These are phyloP conservation scores for Halichondria panicea DNA, from an alignment of 37 sponge, comb jelly and placozoan genomes.

Conservation along the genomic window DNA sequence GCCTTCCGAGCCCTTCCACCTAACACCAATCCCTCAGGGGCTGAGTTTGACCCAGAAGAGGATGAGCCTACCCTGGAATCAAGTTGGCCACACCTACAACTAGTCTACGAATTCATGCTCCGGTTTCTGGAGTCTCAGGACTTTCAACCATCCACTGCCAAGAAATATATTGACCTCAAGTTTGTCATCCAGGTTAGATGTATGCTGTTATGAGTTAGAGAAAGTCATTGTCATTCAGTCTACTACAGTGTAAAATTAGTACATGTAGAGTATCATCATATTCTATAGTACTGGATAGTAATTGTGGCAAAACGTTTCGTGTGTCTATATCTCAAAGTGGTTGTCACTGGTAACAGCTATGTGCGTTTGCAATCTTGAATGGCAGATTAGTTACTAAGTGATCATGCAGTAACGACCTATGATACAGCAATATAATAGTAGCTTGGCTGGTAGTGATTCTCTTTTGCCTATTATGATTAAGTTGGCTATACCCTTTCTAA, in stretches of 20 bases:
- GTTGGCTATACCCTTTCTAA: no score
- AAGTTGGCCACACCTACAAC: slow-evolving; percentile 97
- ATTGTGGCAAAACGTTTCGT: no score
- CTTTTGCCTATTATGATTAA: no score
- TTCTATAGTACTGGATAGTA: not conserved
- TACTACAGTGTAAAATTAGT: no score
- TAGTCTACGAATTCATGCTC: slow-evolving; percentile 96
- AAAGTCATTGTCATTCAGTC: no score
- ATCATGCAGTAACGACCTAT: no score
- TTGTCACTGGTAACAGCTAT: no score
- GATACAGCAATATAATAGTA: no score
- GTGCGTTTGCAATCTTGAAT: no score
- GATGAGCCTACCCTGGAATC: slow-evolving; percentile 97
- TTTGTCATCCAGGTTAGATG: slow-evolving; percentile 85
- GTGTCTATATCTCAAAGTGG: no score
- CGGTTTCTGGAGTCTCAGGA: slow-evolving; percentile 95
- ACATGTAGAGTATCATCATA: not conserved
- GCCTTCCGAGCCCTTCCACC: slow-evolving; percentile 96
- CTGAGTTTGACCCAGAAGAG: slow-evolving; percentile 98
- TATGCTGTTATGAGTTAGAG: not conserved
- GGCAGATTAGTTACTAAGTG: no score
- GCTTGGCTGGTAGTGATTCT: no score
- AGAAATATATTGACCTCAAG: slow-evolving; percentile 92
- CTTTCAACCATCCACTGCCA: slow-evolving; percentile 87
- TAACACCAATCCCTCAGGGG: slow-evolving; percentile 90